Percentiles rank a stretch among this genome's conserved stretches.
Evolutionary conservation across 2,888 invertebrate genomes (phyloP).

Genomic region (Oxytorus armatus): DNA sequence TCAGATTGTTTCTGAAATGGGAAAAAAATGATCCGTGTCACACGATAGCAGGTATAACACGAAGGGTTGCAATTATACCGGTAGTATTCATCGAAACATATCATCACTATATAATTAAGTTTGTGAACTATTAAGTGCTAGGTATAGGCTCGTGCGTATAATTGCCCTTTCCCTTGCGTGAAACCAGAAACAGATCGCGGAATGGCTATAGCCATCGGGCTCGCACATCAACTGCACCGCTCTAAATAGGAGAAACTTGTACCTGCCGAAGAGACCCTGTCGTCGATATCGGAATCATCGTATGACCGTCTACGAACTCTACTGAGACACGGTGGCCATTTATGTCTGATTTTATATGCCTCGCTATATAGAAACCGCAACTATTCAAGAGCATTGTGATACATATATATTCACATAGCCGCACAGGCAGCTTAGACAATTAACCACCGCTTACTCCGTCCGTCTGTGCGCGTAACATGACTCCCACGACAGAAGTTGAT

Average conservation of each 20-base stretch:
- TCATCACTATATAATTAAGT: slow-evolving; percentile 47
- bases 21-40: slow-evolving; percentile 23
- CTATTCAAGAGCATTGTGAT: not conserved
- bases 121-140: slow-evolving; percentile 46
- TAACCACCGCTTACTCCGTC: slow-evolving; percentile 53
- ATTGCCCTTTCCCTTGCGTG: slow-evolving; percentile 47
- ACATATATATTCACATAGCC: not conserved
- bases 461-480: slow-evolving; percentile 28
- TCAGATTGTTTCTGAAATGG: not conserved
- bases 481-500: slow-evolving; percentile 64
- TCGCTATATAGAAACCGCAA: not conserved
- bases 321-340: slow-evolving; percentile 27
- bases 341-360: slow-evolving; percentile 24
- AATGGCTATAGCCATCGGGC: slow-evolving; percentile 24
- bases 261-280: slow-evolving; percentile 14
- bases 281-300: slow-evolving; percentile 6
- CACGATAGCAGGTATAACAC: slow-evolving; percentile 34
- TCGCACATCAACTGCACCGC: slow-evolving; percentile 24
- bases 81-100: slow-evolving; percentile 51
- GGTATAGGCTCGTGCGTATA: slow-evolving; percentile 51
- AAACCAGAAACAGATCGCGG: slow-evolving; percentile 40
- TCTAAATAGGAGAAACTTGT: slow-evolving; percentile 37
- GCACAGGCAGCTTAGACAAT: slow-evolving; percentile 58
- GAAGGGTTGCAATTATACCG: slow-evolving; percentile 43
- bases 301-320: slow-evolving; percentile 20